A percentile compares a stretch with the other conserved stretches of the same genome.
phyloP scores from a whole-genome alignment of 2,888 invertebrate species.

The Monochamus alternatus region DNA sequence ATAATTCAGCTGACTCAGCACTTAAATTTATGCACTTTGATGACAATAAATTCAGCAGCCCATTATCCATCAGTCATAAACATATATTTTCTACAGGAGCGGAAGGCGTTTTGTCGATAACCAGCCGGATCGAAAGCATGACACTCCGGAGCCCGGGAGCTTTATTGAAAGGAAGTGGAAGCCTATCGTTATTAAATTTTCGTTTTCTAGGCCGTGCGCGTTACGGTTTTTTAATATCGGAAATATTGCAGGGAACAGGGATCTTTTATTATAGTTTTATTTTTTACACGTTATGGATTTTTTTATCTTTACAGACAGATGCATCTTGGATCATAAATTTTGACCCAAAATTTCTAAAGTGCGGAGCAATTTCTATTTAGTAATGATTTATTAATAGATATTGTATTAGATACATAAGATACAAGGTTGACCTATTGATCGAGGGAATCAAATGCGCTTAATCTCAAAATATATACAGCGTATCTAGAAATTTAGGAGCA shows the following conservation, averaged over 20 bases:
- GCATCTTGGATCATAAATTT: too few species aligned
- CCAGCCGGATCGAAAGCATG: slow-evolving; percentile 3
- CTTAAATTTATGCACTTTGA: slow-evolving; percentile 6
- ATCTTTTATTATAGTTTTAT: slow-evolving; percentile 4
- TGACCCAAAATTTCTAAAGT: too few species aligned
- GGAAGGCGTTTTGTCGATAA: slow-evolving; percentile 26
- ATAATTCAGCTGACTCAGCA: not conserved
- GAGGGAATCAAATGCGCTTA: too few species aligned
- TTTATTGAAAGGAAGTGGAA: slow-evolving; percentile 30
- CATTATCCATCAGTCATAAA: slow-evolving; percentile 9
- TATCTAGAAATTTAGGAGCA: too few species aligned
- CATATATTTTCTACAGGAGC: slow-evolving; percentile 1
- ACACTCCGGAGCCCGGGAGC: slow-evolving; percentile 3
- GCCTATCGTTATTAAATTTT: slow-evolving; percentile 33
- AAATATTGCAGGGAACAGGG: not conserved
- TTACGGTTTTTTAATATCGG: slow-evolving; percentile 9
- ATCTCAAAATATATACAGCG: too few species aligned
- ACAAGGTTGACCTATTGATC: too few species aligned
- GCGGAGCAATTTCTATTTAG: too few species aligned
- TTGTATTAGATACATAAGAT: too few species aligned
- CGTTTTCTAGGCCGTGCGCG: slow-evolving; percentile 9
- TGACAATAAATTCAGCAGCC: slow-evolving; percentile 2
- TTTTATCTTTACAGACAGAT: too few species aligned
- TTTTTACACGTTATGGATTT: not conserved
- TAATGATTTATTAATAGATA: too few species aligned